These are phyloP conservation scores for Cassiopea xamachana DNA, from an alignment of 30 jellyfish, hydroid and myxozoan species.

Conservation along the genomic window DNA sequence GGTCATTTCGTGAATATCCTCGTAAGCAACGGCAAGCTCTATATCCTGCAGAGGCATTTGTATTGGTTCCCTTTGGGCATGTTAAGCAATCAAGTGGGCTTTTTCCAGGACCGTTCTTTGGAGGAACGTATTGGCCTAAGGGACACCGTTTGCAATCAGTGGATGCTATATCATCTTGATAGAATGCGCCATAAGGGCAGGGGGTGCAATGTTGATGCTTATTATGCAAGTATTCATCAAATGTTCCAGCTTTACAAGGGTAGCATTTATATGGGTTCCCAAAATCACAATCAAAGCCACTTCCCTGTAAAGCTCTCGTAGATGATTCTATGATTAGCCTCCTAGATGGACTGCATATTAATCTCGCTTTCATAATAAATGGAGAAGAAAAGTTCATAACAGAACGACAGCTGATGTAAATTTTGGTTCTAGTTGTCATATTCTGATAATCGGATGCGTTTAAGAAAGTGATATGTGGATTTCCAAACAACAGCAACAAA, in stretches of 20 bases:
- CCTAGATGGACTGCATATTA: no score
- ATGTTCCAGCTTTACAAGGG: neutral
- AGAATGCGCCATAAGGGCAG: constrained; percentile 21
- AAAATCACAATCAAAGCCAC: no score
- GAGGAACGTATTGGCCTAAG: constrained; percentile 55
- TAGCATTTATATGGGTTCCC: neutral
- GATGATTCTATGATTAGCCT: neutral
- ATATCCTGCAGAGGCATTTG: constrained; percentile 45
- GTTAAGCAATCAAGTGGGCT: constrained; percentile 58
- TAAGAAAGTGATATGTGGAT: no score
- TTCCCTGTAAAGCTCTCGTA: no score
- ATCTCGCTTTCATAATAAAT: no score
- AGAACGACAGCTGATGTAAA: no score
- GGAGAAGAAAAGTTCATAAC: neutral
- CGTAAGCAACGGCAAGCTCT: constrained; percentile 52
- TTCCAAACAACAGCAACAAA: no score
- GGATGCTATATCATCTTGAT: constrained; percentile 30
- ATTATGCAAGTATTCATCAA: no score
- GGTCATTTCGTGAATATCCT: constrained; percentile 44
- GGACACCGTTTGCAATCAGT: constrained; percentile 52
- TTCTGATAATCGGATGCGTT: neutral
- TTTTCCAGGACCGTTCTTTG: constrained; percentile 54
- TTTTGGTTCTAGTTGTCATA: no score
- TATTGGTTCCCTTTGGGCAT: constrained; percentile 65
- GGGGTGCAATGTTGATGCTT: no score